Evolutionary conservation across 2,113 vertebrate species (phyloP).

Genomic region (Colistium nudipinnis): DNA sequence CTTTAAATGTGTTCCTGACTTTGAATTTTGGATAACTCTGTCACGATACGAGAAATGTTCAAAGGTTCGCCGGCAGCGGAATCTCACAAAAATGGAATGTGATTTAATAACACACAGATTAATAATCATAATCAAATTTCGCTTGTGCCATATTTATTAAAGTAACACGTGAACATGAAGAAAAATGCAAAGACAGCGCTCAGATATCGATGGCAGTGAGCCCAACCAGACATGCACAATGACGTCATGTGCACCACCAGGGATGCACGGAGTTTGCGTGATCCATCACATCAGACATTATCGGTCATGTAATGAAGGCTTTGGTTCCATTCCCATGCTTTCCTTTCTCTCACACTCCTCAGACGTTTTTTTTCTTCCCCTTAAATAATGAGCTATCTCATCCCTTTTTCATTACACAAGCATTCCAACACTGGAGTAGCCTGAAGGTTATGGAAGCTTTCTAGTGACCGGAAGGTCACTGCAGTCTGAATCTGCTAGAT

Average conservation of each 20-base stretch:
- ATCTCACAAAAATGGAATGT: conserved; percentile 52
- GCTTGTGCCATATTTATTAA: conserved; percentile 40
- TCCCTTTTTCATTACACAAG: conserved; percentile 66
- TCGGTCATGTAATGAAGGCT: conserved; percentile 66
- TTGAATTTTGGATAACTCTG: conserved; percentile 41
- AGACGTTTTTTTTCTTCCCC: background rate
- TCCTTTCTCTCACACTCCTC: conserved; percentile 48
- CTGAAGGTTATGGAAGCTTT: conserved; percentile 59
- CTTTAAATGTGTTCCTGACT: conserved; percentile 15
- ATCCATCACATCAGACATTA: conserved; percentile 66
- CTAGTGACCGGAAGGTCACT: conserved; percentile 40
- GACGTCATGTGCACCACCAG: conserved; percentile 63
- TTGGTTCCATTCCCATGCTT: conserved; percentile 63
- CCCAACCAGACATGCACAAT: conserved; percentile 58
- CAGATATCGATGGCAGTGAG: conserved; percentile 22
- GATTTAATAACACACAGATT: conserved; percentile 39
- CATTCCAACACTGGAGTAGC: conserved; percentile 43
- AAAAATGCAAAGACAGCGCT: conserved; percentile 9
- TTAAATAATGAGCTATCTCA: conserved; percentile 64
- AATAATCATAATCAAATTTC: conserved; percentile 52
- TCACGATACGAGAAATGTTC: conserved; percentile 33
- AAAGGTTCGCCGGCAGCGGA: conserved; percentile 24
- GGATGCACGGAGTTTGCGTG: conserved; percentile 48
- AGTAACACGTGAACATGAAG: conserved; percentile 25
- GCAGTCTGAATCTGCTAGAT: conserved; percentile 37